Evolutionary conservation across 2,797 vertebrate genomes (phyloP).

Genomic region (Orientallactaga sibirica): DNA sequence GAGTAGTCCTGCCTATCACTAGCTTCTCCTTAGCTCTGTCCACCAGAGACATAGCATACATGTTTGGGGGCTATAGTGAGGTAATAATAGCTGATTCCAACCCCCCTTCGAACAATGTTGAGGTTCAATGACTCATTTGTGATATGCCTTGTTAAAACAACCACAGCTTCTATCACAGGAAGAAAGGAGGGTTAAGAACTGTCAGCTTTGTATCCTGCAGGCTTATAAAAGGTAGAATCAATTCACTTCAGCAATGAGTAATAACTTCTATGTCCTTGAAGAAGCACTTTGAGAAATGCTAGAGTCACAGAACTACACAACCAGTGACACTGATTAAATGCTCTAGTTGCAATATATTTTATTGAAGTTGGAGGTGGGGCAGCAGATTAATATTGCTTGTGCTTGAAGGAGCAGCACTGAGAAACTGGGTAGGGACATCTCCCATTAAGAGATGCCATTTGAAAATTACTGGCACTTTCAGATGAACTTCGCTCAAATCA

Average conservation of each 20-base stretch:
- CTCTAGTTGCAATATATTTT: conserved; percentile 78
- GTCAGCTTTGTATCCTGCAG: conserved; percentile 76
- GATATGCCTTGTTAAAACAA: conserved; percentile 79
- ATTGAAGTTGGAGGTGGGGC: conserved; percentile 55
- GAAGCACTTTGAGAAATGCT: conserved; percentile 83
- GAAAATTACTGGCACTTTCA: conserved; percentile 6
- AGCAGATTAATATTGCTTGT: conserved; percentile 33
- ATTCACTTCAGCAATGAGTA: conserved; percentile 82
- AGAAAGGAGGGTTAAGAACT: conserved; percentile 75
- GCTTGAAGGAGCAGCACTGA: not conserved
- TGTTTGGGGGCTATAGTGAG: conserved; percentile 34
- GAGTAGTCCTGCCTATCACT: not conserved
- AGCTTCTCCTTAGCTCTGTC: not conserved
- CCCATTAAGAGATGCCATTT: not conserved
- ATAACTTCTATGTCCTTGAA: conserved; percentile 86
- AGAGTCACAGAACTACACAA: conserved; percentile 70
- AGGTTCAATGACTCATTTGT: conserved; percentile 70
- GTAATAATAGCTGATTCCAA: conserved; percentile 12
- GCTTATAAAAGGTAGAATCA: conserved; percentile 84
- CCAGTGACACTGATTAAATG: conserved; percentile 77
- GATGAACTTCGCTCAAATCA: conserved; percentile 38
- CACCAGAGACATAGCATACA: conserved; percentile 9
- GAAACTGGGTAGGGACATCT: not conserved
- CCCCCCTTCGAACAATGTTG: conserved; percentile 43
- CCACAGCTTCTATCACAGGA: conserved; percentile 71